Percentiles rank a stretch among this genome's conserved stretches.
These are phyloP conservation scores for Blera fallax DNA, from an alignment of 2,888 invertebrate genomes.

Conservation along the genomic window DNA sequence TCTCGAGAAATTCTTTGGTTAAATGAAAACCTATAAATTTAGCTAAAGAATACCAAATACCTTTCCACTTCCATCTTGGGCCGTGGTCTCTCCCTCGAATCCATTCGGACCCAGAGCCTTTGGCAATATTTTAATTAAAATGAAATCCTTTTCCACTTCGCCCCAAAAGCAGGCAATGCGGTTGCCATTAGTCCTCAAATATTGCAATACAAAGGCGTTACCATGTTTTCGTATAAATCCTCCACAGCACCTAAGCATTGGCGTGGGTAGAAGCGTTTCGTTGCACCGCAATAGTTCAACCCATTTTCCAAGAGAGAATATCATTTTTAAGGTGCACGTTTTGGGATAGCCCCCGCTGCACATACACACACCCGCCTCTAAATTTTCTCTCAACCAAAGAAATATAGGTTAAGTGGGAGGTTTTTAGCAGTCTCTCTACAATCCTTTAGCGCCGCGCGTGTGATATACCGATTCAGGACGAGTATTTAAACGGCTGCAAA, in stretches of 20 bases:
- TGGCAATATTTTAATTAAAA: neutral
- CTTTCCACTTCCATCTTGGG: too few relatives aligned
- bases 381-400: neutral
- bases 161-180: neutral
- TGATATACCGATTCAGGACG: slow-evolving; percentile 42
- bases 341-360: too few relatives aligned
- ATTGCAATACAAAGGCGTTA: neutral
- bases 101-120: neutral
- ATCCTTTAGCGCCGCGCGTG: slow-evolving; percentile 4
- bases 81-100: too few relatives aligned
- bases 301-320: neutral
- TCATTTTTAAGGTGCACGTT: slow-evolving; percentile 14
- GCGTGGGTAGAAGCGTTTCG: too few relatives aligned
- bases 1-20: too few relatives aligned
- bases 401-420: slow-evolving; percentile 38
- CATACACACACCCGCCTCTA: neutral
- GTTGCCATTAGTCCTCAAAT: neutral
- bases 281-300: slow-evolving; percentile 1
- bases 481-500: slow-evolving; percentile 56
- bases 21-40: too few relatives aligned
- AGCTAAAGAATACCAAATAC: too few relatives aligned
- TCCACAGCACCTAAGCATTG: neutral
- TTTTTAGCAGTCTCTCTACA: neutral
- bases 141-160: neutral
- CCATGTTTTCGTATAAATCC: neutral